Conservation (phyloP, 2,888 invertebrate species). For the Euplagia quadripunctaria region DNA sequence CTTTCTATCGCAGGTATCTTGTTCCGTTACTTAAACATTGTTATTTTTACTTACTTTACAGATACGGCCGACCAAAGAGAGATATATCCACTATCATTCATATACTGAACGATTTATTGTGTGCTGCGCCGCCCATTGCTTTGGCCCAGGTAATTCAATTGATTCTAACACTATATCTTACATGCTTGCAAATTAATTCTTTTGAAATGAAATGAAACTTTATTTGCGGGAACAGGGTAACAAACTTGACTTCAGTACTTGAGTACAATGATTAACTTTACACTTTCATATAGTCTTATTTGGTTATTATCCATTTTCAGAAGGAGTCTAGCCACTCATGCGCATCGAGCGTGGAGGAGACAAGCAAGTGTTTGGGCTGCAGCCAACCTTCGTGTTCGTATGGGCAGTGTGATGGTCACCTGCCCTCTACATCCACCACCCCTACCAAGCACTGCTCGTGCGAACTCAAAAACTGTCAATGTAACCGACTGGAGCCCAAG, state of each 20-base stretch:
- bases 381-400: slow-evolving; percentile 69
- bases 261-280: background rate
- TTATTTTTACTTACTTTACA: slow-evolving; percentile 60
- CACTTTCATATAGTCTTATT: background rate
- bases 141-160: slow-evolving; percentile 79
- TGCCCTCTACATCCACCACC: slow-evolving; percentile 49
- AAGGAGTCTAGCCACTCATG: slow-evolving; percentile 77
- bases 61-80: slow-evolving; percentile 95
- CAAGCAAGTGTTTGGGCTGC: slow-evolving; percentile 69
- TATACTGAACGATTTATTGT: slow-evolving; percentile 97
- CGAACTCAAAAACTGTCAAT: slow-evolving; percentile 60
- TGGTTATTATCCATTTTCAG: slow-evolving; percentile 58
- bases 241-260: no score
- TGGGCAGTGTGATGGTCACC: slow-evolving; percentile 77
- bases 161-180: background rate
- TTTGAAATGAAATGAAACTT: no score
- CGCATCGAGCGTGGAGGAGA: slow-evolving; percentile 59
- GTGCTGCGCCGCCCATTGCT: slow-evolving; percentile 92
- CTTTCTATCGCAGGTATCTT: slow-evolving; percentile 32
- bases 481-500: slow-evolving; percentile 59
- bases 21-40: slow-evolving; percentile 26
- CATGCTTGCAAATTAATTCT: background rate
- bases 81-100: slow-evolving; percentile 98
- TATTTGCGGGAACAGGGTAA: no score
- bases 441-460: slow-evolving; percentile 54